Evolutionary conservation across 2,888 invertebrate species (phyloP).

Genomic region (Meghimatium bilineatum): DNA sequence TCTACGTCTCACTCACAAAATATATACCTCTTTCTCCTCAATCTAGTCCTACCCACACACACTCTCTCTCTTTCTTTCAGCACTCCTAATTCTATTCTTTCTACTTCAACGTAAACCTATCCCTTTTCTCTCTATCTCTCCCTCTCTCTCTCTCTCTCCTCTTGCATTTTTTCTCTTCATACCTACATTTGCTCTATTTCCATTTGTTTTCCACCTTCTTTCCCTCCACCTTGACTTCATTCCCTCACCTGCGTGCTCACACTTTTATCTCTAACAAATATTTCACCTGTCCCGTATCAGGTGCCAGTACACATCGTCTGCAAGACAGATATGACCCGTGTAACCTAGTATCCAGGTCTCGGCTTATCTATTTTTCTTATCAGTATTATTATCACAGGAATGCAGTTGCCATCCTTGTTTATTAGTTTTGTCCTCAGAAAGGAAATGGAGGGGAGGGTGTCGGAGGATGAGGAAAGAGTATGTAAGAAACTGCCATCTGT

Average conservation of each 20-base stretch:
- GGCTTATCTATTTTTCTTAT: too few relatives aligned
- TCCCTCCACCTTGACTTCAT: not conserved
- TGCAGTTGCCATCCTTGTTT: too few relatives aligned
- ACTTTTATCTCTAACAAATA: too few relatives aligned
- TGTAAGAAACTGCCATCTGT: too few relatives aligned
- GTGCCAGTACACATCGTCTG: too few relatives aligned
- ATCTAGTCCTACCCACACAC: not conserved
- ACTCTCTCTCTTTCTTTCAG: not conserved
- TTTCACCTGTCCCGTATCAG: too few relatives aligned
- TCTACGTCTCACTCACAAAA: not conserved
- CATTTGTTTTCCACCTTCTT: not conserved
- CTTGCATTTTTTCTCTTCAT: not conserved
- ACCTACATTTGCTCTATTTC: not conserved
- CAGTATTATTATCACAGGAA: too few relatives aligned
- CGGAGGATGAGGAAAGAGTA: too few relatives aligned
- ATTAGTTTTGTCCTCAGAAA: too few relatives aligned
- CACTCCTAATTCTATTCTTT: not conserved
- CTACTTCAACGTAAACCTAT: not conserved
- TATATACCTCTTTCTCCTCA: not conserved
- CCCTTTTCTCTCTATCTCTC: slow-evolving; percentile 14
- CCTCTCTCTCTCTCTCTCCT: not conserved
- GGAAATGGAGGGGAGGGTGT: too few relatives aligned
- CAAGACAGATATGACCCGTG: too few relatives aligned
- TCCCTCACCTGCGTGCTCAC: not conserved
- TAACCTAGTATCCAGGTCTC: too few relatives aligned